Evolutionary conservation across 2,888 invertebrate genomes (phyloP), one percentile per base, ranked within the genome.

Genomic region (Monopis laevigella): DNA sequence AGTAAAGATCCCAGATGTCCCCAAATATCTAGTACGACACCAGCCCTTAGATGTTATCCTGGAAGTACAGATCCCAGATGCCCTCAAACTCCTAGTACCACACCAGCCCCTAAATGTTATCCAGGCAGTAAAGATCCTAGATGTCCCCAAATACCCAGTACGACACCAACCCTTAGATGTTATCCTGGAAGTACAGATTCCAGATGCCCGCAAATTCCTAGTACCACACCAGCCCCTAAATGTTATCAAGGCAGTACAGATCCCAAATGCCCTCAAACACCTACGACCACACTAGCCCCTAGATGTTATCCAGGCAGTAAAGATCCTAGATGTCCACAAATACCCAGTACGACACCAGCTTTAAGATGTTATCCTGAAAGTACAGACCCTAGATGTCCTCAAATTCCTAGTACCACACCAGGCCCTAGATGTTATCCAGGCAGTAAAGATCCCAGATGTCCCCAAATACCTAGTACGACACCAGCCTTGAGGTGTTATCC

Each of bases 401-500:
- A 46, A 32, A n/a, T n/a, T n/a, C 56, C 62, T 2, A 53, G 55
- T 0, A 53, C 55, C 0, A 51, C 51, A 1, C 43, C 40, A 0
- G 44, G 50, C 5, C 55, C 57, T 0, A 47, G 38, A 0, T 66
- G 65, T 35, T 62, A 54, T 35, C 73, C 71, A 2, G 70, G 71
- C 12, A 58, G 53, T 2, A 49, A 44, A 1, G 61, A 62, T 55
- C 27, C 56, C 0, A 46, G 58, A 3, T 62, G 62, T 13, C 53
- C 52, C n/a, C n/a, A n/a, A n/a, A n/a, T n/a, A n/a, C n/a, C n/a
- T n/a, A n/a, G n/a, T n/a, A n/a, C n/a, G n/a, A n/a, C n/a, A n/a
- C 55, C 54, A 60, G 54, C 0, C n/a, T n/a, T n/a, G n/a, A n/a
- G n/a, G n/a, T n/a, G n/a, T n/a, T n/a, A n/a, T n/a, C n/a, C n/a